Base-by-base conservation (phyloP, 2,888 invertebrate species). In the Cephus spinipes region DNA sequence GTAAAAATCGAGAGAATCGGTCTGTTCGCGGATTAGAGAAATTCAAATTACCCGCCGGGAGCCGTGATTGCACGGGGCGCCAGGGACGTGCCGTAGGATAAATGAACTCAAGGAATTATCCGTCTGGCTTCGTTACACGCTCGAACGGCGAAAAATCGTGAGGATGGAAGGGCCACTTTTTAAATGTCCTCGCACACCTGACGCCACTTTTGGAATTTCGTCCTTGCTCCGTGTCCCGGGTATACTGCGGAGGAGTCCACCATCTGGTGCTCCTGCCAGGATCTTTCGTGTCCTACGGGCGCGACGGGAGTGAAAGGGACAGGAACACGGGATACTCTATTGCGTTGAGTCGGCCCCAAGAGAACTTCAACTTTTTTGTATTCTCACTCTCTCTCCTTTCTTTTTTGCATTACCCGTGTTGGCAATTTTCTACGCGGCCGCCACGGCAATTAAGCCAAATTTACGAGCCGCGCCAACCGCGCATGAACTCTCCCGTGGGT, bases 1-100 rank as follows among this genome's bases (percentile, higher is more conserved):
- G 76, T 75, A 78, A 75, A 76, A 80, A 79, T 73, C 73, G 55
- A 23, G 23, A 0, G 23, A 55, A 2, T 55, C 2, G 6, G 23
- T 23, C 23, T 55, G 55, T 2, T 55, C 55, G 55, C 23, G 55
- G 55, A 55, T 55, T 55, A 55, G 55, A 23, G 23, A 55, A 55
- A 55, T 55, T 55, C 55, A 55, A 55, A 55, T 55, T 55, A 23
- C 23, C 55, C 55, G 55, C 23, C 55, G 15, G 55, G 0, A 55
- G 23, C 23, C 9, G 55, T 9, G 23, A 55, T 23, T 55, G 23
- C 23, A 23, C 40, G 40, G 40, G 40, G 23, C 9, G 23, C 23
- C 55, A 1, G 55, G 55, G 23, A 23, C 23, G 55, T 55, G 2
- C 2, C 2, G 55, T 2, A 23, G 55, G 55, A 23, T 23, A 55